These are phyloP conservation scores for Dinothrombium tinctorium DNA, from an alignment of 1,140 invertebrate species.

Conservation along the genomic window DNA sequence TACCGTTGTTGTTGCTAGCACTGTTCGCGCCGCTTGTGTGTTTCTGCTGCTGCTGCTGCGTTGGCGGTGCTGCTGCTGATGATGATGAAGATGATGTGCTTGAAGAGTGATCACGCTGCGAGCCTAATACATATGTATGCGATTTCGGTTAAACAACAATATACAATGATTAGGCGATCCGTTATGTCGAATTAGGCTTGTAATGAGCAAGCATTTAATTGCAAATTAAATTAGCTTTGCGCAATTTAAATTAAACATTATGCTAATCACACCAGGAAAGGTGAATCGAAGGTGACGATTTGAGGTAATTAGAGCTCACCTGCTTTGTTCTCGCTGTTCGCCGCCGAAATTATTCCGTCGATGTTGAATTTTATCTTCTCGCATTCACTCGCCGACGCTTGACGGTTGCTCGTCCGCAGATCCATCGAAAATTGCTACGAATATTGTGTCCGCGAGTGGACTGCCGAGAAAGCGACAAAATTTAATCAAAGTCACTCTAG, in stretches of 20 bases:
- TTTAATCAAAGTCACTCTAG: no score
- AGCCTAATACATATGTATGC: no score
- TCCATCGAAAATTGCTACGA: no score
- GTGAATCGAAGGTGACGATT: background rate
- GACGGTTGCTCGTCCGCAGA: no score
- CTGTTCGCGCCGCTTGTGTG: background rate
- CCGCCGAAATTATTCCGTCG: constrained; percentile 2
- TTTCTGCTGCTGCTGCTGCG: background rate
- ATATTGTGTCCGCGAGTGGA: no score
- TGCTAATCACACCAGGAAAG: background rate
- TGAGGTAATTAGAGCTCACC: background rate
- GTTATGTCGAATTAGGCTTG: background rate
- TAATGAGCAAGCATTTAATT: background rate
- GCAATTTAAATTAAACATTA: background rate
- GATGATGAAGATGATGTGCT: no score
- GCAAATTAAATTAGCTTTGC: background rate
- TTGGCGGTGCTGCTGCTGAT: no score
- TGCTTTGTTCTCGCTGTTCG: background rate
- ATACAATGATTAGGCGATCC: background rate
- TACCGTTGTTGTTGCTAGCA: background rate
- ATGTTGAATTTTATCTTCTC: constrained; percentile 7
- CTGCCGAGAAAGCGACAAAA: no score
- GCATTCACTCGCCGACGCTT: no score
- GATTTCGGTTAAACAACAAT: no score
- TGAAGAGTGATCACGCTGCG: no score